Conservation (phyloP, 2,888 invertebrate species). For the Cosmia pyralina region DNA sequence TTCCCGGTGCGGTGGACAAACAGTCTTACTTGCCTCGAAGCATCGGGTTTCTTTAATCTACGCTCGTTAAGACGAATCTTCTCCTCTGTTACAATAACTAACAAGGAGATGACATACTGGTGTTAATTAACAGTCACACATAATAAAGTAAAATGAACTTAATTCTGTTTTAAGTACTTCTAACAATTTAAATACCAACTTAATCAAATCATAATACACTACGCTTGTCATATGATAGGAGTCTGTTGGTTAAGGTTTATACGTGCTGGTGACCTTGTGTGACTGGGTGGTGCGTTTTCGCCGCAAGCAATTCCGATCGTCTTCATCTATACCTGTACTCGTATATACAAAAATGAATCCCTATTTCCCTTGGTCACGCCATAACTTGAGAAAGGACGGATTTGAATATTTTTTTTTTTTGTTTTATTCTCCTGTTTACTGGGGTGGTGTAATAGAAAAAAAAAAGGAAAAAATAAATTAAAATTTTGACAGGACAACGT, state of each 20-base stretch:
- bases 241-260: background rate
- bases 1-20: no score
- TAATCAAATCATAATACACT: background rate
- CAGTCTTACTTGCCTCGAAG: slow-evolving; percentile 1
- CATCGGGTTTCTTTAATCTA: slow-evolving; percentile 5
- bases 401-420: no score
- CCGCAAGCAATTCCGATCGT: no score
- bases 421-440: no score
- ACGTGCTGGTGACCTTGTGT: background rate
- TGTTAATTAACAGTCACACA: slow-evolving; percentile 6
- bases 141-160: slow-evolving; percentile 7
- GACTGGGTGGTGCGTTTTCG: no score
- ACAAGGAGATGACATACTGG: slow-evolving; percentile 19
- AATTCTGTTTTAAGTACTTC: slow-evolving; percentile 6
- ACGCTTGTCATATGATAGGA: background rate
- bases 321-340: no score
- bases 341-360: no score
- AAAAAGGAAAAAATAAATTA: no score
- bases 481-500: no score
- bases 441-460: no score
- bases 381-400: no score
- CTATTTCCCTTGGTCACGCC: no score
- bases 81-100: slow-evolving; percentile 13
- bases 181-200: background rate
- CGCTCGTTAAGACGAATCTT: slow-evolving; percentile 21